Conservation (phyloP, 2,797 vertebrate species). For the Amazona finschi region DNA sequence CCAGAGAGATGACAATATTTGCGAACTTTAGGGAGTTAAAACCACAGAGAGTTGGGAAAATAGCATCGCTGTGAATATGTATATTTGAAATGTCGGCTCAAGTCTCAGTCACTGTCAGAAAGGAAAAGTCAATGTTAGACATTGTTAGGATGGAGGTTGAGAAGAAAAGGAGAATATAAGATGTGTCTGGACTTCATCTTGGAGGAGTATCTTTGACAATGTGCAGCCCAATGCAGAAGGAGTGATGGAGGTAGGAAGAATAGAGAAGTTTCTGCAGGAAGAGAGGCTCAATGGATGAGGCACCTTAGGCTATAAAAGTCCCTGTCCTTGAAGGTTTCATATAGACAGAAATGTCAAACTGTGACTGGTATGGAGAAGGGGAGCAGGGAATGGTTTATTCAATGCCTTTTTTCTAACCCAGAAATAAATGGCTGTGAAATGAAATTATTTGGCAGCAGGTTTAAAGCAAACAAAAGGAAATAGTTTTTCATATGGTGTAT, state of each 20-base stretch:
- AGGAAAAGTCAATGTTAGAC: background rate
- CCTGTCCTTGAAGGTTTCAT: background rate
- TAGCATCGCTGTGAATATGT: background rate
- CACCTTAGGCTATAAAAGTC: background rate
- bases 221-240: background rate
- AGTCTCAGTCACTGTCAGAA: background rate
- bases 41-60: background rate
- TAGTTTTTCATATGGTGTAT: background rate
- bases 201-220: background rate
- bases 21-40: background rate
- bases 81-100: background rate
- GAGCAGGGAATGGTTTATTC: background rate
- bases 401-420: background rate
- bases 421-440: background rate
- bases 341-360: background rate
- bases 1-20: background rate
- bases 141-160: background rate
- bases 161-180: background rate
- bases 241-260: background rate
- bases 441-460: background rate
- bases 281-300: background rate
- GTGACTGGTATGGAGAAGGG: background rate
- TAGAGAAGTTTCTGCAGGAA: background rate
- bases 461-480: background rate
- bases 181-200: background rate